Conservation (phyloP, 2,888 invertebrate genomes). For the Amphipyra tragopoginis region DNA sequence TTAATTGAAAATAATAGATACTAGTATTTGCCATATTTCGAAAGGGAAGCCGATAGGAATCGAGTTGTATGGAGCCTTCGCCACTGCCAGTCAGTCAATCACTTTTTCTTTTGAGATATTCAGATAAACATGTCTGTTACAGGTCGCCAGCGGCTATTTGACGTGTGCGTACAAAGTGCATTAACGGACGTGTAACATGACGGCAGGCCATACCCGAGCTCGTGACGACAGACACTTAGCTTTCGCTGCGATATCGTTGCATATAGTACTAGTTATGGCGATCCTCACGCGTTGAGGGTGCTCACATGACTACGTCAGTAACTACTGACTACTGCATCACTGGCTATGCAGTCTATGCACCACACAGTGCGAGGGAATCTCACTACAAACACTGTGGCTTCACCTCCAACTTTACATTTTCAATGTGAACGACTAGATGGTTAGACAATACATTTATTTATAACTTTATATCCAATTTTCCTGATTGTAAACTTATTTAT, state of each 20-base stretch:
- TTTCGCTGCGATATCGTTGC: slow-evolving; percentile 39
- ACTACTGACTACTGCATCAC: slow-evolving; percentile 10
- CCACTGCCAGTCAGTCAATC: no score
- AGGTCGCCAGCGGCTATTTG: slow-evolving; percentile 57
- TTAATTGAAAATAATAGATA: no score
- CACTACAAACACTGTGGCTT: slow-evolving; percentile 42
- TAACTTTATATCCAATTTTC: slow-evolving; percentile 37
- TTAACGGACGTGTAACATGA: slow-evolving; percentile 41
- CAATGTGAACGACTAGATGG: slow-evolving; percentile 46
- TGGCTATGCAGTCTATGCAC: slow-evolving; percentile 41
- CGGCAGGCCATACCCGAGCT: slow-evolving; percentile 29
- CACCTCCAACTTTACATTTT: slow-evolving; percentile 27
- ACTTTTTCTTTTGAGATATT: no score
- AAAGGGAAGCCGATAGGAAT: no score
- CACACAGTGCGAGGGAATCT: slow-evolving; percentile 43
- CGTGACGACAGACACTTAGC: slow-evolving; percentile 36
- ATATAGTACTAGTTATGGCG: slow-evolving; percentile 54
- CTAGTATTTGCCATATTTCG: no score
- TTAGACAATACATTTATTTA: slow-evolving; percentile 45
- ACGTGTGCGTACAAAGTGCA: slow-evolving; percentile 55
- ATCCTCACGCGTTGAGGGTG: slow-evolving; percentile 65
- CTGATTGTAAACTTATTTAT: slow-evolving; percentile 40
- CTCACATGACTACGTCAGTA: slow-evolving; percentile 52
- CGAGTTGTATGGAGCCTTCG: no score
- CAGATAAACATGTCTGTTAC: slow-evolving; percentile 26